A percentile compares a stretch with the other conserved stretches of the same genome.
phyloP scores from a whole-genome alignment of 2,888 invertebrate genomes.

The Drosophila cyrtoloma region DNA sequence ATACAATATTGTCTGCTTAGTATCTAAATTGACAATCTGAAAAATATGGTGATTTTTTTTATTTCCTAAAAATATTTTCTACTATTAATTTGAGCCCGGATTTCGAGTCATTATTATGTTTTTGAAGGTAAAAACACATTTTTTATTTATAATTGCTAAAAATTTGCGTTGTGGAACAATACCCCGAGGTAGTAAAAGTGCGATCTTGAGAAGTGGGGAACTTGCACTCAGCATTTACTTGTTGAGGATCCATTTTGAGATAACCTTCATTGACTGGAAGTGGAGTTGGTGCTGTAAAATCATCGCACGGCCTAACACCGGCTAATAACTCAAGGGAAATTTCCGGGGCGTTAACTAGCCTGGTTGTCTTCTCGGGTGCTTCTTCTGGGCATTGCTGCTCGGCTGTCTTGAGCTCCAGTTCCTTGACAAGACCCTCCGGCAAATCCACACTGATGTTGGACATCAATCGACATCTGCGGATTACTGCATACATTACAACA shows the following conservation, averaged over 20 bases:
- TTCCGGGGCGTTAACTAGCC: neutral
- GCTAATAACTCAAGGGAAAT: fast-evolving
- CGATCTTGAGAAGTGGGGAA: neutral
- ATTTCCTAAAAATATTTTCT: neutral
- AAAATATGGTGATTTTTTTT: neutral
- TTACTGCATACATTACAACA: neutral
- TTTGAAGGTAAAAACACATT: neutral
- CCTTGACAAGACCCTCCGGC: constrained; percentile 10
- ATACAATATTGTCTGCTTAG: no score
- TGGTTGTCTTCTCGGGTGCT: neutral
- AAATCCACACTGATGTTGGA: constrained; percentile 30
- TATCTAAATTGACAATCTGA: no score
- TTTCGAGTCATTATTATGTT: neutral
- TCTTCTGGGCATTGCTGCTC: no score
- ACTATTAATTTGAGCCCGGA: neutral
- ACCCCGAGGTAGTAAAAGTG: neutral
- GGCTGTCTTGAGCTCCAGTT: neutral
- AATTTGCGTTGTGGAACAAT: neutral
- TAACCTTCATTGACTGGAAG: neutral
- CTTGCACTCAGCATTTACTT: neutral
- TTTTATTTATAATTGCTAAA: neutral
- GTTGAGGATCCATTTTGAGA: neutral
- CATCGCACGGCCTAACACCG: fast-evolving
- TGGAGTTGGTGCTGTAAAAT: neutral
- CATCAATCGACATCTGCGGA: constrained; percentile 5